Base-by-base conservation (phyloP, 1,140 invertebrate species). In the Pseudobourletiella spinata region DNA sequence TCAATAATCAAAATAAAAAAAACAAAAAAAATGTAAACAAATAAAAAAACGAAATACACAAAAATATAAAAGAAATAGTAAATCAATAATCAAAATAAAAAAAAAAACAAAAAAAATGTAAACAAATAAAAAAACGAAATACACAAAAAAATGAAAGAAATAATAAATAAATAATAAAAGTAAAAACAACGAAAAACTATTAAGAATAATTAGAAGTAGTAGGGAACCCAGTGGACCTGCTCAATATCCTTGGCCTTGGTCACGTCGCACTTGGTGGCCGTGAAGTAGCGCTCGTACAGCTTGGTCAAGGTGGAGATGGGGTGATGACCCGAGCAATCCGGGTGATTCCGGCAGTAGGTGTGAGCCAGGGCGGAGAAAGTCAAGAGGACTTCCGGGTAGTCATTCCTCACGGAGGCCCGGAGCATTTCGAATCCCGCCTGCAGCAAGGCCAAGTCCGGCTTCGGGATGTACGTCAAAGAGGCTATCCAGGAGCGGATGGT, bases 401-500 rank as follows among this genome's bases (percentile, higher is more conserved):
- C 62, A 57, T 56, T 43, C 56, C 68, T 52, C n/a, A n/a, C n/a
- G n/a, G n/a, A n/a, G 16, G 63, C 68, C 35, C 72, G 59, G 20
- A 78, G 66, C 6, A 78, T 70, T n/a, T 70, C 73, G n/a, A 69
- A 64, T 8, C 73, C 72, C 1, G 73, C 71, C 25, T 69, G 64
- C 25, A 81, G 68, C 69, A 79, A 76, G 28, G 76, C 73, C 25
- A 72, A 62, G 16, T 76, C 73, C 24, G 79, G 77, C 28, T 75
- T 73, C 22, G 67, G 70, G 39, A 78, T 71, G 70, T 79, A 79
- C 25, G 76, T 71, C 11, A 81, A 64, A 0, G 77, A 75, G 16
- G 73, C 74, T 39, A 80, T 69, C 78, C 78, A 81, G 55, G 76
- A 74, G 25, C 73, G 71, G 24, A 73, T 73, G n/a, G 75, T 70